Percentiles rank a stretch among this genome's conserved stretches.
Conservation (phyloP, 2,888 invertebrate genomes). For the Tenthredo amoena region DNA sequence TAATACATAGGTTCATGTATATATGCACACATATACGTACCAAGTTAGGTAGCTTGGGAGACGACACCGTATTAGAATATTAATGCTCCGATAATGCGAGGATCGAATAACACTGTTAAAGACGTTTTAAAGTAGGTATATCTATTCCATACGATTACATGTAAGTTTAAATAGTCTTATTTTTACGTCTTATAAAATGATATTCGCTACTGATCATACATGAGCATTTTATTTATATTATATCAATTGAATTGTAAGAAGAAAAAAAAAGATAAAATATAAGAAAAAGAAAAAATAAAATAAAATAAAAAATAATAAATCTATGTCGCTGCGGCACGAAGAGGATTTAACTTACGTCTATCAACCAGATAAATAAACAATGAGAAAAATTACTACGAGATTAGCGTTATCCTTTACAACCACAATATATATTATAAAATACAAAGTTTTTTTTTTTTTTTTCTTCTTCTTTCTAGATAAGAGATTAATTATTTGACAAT, state of each 20-base stretch:
- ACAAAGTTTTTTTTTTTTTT: background rate
- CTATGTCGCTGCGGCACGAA: background rate
- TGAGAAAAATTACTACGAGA: background rate
- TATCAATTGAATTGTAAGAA: background rate
- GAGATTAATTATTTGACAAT: conserved; percentile 56
- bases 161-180: background rate
- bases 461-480: conserved; percentile 44
- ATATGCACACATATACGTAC: background rate
- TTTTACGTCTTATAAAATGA: conserved; percentile 29
- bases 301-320: background rate
- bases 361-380: background rate
- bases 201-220: conserved; percentile 28
- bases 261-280: background rate
- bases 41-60: conserved; percentile 2
- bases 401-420: conserved; percentile 80
- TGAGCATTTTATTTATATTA: conserved; percentile 11
- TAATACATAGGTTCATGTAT: background rate
- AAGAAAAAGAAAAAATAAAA: background rate
- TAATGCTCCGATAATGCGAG: conserved; percentile 6
- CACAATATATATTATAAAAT: conserved; percentile 81
- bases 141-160: conserved; percentile 19
- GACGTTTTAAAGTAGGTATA: conserved; percentile 1
- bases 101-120: conserved; percentile 24
- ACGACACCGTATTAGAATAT: conserved; percentile 15
- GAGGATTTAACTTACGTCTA: background rate